Evolutionary conservation across 2,797 vertebrate species (phyloP).

Genomic region (Pteronotus mesoamericanus): DNA sequence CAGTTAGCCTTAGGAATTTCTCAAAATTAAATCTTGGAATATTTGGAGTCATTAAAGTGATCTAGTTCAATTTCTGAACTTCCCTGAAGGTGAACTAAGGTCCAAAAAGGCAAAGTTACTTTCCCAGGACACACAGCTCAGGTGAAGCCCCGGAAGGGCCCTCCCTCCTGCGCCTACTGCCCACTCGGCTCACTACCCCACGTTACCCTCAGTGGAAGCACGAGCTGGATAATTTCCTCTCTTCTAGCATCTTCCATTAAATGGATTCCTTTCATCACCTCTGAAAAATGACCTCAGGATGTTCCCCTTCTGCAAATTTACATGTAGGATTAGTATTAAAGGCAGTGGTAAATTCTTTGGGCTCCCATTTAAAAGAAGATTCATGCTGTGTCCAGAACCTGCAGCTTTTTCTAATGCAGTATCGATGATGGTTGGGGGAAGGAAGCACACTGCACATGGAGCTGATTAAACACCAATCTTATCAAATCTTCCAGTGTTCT

Average conservation of each 20-base stretch:
- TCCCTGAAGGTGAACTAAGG: background rate
- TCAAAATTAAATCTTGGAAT: background rate
- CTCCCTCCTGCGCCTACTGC: background rate
- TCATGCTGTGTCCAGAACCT: constrained; percentile 44
- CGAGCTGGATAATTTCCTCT: constrained; percentile 17
- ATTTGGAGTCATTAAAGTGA: background rate
- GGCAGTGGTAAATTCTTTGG: constrained; percentile 32
- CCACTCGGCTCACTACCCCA: background rate
- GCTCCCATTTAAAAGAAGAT: constrained; percentile 43
- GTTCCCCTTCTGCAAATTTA: constrained; percentile 51
- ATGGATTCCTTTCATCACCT: constrained; percentile 41
- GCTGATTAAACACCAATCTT: constrained; percentile 56
- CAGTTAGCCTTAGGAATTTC: constrained; percentile 1
- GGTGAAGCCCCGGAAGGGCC: background rate
- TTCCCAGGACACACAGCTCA: background rate
- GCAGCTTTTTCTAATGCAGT: constrained; percentile 25
- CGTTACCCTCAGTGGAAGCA: background rate
- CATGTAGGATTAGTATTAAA: constrained; percentile 50
- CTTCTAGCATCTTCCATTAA: background rate
- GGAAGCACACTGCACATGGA: constrained; percentile 47
- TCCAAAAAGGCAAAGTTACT: background rate
- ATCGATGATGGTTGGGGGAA: constrained; percentile 25
- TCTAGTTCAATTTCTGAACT: background rate
- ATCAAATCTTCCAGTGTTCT: constrained; percentile 42
- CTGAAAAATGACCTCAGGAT: constrained; percentile 62